A percentile compares a stretch with the other conserved stretches of the same genome.
phyloP scores from a whole-genome alignment of 2,888 invertebrate genomes.

The Drosophila greeni region DNA sequence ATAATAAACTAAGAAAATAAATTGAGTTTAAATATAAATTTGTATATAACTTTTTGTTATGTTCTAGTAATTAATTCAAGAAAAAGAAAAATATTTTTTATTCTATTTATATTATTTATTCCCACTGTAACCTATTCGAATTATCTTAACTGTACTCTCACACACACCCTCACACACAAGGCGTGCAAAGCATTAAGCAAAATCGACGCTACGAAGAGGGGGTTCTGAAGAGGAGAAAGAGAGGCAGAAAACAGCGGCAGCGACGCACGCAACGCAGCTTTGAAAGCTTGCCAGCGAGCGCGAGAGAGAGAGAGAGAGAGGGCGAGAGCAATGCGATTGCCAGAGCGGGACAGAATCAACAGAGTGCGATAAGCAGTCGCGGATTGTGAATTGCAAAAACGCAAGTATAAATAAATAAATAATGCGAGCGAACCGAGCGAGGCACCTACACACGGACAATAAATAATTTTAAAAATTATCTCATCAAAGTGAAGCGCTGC shows the following conservation, averaged over 20 bases:
- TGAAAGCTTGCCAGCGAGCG: slow-evolving; percentile 25
- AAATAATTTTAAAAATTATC: slow-evolving; percentile 59
- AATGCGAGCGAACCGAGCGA: slow-evolving; percentile 27
- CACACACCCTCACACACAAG: slow-evolving; percentile 11
- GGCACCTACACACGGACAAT: slow-evolving; percentile 9
- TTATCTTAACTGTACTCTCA: slow-evolving; percentile 3
- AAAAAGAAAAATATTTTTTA: not conserved
- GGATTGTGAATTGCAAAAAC: slow-evolving; percentile 65
- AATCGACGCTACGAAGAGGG: slow-evolving; percentile 24
- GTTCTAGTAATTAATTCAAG: not conserved
- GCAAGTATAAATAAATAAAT: slow-evolving; percentile 58
- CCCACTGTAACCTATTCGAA: not conserved
- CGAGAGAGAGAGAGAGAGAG: too few relatives aligned
- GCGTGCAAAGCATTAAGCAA: slow-evolving; percentile 58
- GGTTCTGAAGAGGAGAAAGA: slow-evolving; percentile 1
- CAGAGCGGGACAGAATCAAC: slow-evolving; percentile 7
- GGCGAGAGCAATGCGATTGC: not conserved
- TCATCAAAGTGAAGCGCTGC: slow-evolving; percentile 52
- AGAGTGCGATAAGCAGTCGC: slow-evolving; percentile 31
- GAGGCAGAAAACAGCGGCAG: slow-evolving; percentile 13
- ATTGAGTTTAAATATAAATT: not conserved
- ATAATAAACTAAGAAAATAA: not conserved
- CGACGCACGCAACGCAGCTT: slow-evolving; percentile 40
- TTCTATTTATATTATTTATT: not conserved
- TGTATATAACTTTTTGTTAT: not conserved